Percentiles rank a stretch among this genome's conserved stretches.
These are phyloP conservation scores for Hippocampus mohnikei DNA, from an alignment of 2,113 vertebrate genomes.

Conservation along the genomic window DNA sequence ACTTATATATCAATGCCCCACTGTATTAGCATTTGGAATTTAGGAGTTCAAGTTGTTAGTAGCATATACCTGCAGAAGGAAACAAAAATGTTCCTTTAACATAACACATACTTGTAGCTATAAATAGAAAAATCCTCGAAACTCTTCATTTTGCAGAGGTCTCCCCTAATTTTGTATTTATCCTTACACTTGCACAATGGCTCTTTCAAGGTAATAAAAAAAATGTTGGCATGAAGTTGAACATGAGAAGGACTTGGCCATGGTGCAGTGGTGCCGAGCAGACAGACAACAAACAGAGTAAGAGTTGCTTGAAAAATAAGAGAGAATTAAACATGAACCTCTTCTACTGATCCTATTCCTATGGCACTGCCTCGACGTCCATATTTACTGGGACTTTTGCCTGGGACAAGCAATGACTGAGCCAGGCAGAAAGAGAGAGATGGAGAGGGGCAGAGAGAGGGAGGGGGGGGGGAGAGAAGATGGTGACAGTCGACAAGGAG, in stretches of 20 bases:
- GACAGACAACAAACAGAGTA: slow-evolving; percentile 35
- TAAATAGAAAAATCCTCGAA: neutral
- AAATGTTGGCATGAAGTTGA: neutral
- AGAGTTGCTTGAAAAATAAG: slow-evolving; percentile 40
- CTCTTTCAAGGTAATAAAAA: neutral
- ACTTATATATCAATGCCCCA: neutral
- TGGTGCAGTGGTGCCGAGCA: slow-evolving; percentile 48
- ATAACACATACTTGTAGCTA: neutral
- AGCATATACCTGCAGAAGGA: neutral
- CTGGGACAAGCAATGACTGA: slow-evolving; percentile 97
- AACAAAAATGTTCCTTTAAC: neutral
- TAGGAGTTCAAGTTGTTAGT: neutral
- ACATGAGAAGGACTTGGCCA: neutral
- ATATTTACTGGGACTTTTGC: slow-evolving; percentile 91
- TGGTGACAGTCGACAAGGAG: slow-evolving; percentile 27
- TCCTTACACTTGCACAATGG: neutral
- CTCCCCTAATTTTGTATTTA: neutral
- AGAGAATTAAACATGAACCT: slow-evolving; percentile 84
- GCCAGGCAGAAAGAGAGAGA: slow-evolving; percentile 48
- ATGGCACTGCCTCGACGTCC: slow-evolving; percentile 98
- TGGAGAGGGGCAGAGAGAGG: slow-evolving; percentile 26
- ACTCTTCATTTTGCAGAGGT: neutral
- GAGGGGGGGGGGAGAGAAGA: slow-evolving; percentile 28
- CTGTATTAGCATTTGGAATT: neutral
- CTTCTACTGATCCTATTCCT: slow-evolving; percentile 99